phyloP scores from a whole-genome alignment of 2,888 invertebrate species.

The Cosmorhoe ocellata region DNA sequence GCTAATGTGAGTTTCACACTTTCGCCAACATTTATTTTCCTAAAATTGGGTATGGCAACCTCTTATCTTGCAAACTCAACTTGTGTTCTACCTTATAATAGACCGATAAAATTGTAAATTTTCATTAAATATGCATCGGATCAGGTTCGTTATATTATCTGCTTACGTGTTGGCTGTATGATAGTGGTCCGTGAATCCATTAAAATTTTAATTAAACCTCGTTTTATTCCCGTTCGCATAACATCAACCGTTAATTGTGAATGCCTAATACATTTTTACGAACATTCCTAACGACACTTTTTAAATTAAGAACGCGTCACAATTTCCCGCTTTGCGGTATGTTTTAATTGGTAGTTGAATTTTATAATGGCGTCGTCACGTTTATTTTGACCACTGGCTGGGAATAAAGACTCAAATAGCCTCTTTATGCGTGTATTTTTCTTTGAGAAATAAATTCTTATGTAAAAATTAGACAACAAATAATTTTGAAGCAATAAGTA shows the following conservation, averaged over 20 bases:
- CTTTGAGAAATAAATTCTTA: no score
- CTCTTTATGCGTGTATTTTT: no score
- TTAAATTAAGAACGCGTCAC: constrained; percentile 31
- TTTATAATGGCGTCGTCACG: constrained; percentile 11
- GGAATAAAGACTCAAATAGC: not conserved
- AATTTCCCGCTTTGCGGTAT: constrained; percentile 16
- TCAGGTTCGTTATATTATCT: constrained; percentile 27
- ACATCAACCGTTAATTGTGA: constrained; percentile 29
- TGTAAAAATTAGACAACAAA: no score
- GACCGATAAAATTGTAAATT: constrained; percentile 25
- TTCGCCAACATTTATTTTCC: not conserved
- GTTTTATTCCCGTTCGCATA: constrained; percentile 37
- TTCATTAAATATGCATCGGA: constrained; percentile 31
- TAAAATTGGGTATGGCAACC: not conserved
- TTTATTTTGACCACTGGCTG: constrained; percentile 1
- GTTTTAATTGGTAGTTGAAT: constrained; percentile 21
- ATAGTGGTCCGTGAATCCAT: constrained; percentile 44
- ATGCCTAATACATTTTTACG: constrained; percentile 32
- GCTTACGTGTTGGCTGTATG: constrained; percentile 21
- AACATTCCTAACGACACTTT: constrained; percentile 32
- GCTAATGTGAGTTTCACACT: not conserved
- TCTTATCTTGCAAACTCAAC: constrained; percentile 1
- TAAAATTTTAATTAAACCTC: constrained; percentile 56
- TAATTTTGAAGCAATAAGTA: no score
- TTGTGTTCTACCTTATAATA: constrained; percentile 22